Base-by-base conservation (phyloP, 2,113 vertebrate species). In the Plecotus auritus region DNA sequence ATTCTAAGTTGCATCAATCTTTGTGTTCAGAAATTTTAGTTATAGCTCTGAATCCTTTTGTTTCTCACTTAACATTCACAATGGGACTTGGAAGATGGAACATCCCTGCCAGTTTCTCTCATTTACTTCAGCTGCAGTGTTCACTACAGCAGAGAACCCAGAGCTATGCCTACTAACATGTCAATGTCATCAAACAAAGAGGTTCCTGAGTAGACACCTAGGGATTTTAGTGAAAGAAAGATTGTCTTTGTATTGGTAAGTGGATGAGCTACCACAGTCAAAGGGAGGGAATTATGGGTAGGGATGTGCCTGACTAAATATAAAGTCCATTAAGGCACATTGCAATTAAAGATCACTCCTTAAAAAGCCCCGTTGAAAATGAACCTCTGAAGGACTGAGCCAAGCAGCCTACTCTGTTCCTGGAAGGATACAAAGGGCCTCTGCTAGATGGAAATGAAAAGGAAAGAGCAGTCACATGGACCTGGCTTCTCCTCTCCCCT, bases 151-250 rank as follows among this genome's bases (percentile, higher is more conserved):
- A 59, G 78, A 93, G 67, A 95, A 93, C 47, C 30, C 69, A 91
- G 78, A 93, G 74, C 89, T 77, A 47, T 74, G 94, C 69, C 45
- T 84, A 93, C 96, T 97, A 95, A 92, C 73, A 86, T 45, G 88
- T 96, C 95, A 96, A 47, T 17, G 32, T 82, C 81, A 94, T 97
- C 93, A 95, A 92, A 85, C 81, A 90, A 98, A 92, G 51, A 67
- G 49, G 51, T 92, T 89, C 64, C 66, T 93, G 88, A 93, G 69
- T 85, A 91, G 86, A 80, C 56, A 90, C 80, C 92, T 97, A 64
- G 10, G 59, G 54, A 78, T 94, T 95, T 86, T 42, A 82, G 42
- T 72, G 95, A 96, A 92, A 49, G 80, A 81, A 91, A 97, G 87
- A 95, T 91, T 96, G 89, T 84, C 77, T 47, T 85, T 92, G 91